Evolutionary conservation across 35 echinoderm and acorn worm genomes (phyloP).

Genomic region (Stichopus chloronotus): DNA sequence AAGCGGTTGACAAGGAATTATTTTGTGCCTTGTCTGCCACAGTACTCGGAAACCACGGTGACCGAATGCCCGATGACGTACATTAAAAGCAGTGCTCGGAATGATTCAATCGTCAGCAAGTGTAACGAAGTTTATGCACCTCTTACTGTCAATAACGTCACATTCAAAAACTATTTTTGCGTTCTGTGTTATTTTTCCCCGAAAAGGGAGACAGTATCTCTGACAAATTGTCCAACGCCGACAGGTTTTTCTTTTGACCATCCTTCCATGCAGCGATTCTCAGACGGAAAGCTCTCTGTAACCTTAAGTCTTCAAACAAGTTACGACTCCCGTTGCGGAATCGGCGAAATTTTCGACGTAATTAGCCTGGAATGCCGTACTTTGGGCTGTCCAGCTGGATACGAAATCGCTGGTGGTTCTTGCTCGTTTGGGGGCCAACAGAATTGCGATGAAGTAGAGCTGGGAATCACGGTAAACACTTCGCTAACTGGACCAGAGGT

Average conservation of each 20-base stretch:
- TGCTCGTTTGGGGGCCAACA: neutral
- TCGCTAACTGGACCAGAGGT: neutral
- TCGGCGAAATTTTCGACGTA: conserved; percentile 9
- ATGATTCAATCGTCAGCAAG: neutral
- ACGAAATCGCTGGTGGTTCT: neutral
- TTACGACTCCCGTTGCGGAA: neutral
- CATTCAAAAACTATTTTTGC: conserved; percentile 19
- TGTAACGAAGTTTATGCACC: conserved; percentile 34
- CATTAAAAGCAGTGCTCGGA: neutral
- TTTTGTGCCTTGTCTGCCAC: neutral
- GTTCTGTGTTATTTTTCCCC: neutral
- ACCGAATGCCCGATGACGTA: neutral
- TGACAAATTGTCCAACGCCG: neutral
- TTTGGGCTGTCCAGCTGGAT: neutral
- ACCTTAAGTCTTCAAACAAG: neutral
- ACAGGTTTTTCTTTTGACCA: neutral
- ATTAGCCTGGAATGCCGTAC: neutral
- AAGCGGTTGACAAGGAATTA: neutral
- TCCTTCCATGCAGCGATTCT: neutral
- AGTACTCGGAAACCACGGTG: neutral
- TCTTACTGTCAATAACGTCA: neutral
- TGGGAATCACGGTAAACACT: neutral
- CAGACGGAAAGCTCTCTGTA: neutral
- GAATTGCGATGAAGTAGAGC: neutral
- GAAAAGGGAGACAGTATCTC: neutral